Evolutionary conservation across 2,888 invertebrate genomes (phyloP).

Genomic region (Helicoverpa assulta): DNA sequence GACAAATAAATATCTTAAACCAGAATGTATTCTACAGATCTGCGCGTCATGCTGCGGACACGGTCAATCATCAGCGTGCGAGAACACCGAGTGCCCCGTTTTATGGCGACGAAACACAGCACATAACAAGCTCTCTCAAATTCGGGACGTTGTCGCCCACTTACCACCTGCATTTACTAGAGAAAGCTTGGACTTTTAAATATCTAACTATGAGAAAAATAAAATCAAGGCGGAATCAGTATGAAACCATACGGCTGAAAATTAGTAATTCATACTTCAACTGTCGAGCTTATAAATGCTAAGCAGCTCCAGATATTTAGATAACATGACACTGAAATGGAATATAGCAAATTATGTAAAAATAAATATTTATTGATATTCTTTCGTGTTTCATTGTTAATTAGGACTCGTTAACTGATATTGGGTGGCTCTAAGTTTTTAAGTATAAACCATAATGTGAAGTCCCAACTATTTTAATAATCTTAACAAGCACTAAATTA

Average conservation of each 20-base stretch:
- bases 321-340: neutral
- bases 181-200: constrained; percentile 72
- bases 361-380: constrained; percentile 33
- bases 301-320: neutral
- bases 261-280: too few species aligned
- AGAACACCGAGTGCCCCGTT: constrained; percentile 82
- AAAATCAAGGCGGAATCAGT: too few species aligned
- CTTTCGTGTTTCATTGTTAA: neutral
- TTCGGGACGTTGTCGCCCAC: constrained; percentile 74
- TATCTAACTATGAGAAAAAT: neutral
- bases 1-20: too few species aligned
- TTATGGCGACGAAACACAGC: constrained; percentile 79
- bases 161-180: constrained; percentile 73
- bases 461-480: too few species aligned
- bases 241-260: neutral
- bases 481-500: too few species aligned
- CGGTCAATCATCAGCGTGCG: constrained; percentile 69
- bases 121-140: constrained; percentile 71
- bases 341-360: constrained; percentile 24
- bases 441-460: too few species aligned
- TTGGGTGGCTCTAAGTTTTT: too few species aligned
- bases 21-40: constrained; percentile 69
- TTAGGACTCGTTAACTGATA: too few species aligned
- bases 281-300: neutral
- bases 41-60: constrained; percentile 83